phyloP scores from a whole-genome alignment of 1,140 invertebrate genomes.

The Procambarus clarkii region DNA sequence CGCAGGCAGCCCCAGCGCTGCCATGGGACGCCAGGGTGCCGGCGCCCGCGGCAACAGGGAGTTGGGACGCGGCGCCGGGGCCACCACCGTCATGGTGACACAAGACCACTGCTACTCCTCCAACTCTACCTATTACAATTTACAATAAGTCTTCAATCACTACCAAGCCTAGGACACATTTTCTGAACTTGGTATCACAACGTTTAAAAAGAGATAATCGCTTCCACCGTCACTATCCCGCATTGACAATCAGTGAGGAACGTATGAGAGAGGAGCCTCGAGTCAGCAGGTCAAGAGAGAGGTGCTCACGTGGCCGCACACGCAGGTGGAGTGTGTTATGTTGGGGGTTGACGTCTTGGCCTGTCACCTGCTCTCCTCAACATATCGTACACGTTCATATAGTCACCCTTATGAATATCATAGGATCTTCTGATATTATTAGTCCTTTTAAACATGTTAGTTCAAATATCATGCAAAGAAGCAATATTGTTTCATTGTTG shows the following conservation, averaged over 20 bases:
- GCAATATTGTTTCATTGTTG: slow-evolving; percentile 28
- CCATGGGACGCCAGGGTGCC: slow-evolving; percentile 57
- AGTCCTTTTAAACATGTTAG: not conserved
- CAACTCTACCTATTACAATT: not conserved
- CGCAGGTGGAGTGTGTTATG: not conserved
- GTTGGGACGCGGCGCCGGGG: slow-evolving; percentile 54
- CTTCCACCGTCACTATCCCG: not conserved
- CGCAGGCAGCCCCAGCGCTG: slow-evolving; percentile 58
- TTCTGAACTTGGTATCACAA: not conserved
- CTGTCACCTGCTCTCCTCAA: slow-evolving; percentile 26
- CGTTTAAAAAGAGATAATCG: not conserved
- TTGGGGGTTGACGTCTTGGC: not conserved
- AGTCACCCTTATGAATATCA: not conserved
- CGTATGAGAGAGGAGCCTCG: too few relatives aligned
- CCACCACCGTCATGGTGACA: slow-evolving; percentile 56
- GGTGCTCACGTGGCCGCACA: not conserved
- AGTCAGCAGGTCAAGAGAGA: too few relatives aligned
- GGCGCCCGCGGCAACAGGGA: slow-evolving; percentile 64
- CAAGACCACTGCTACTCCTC: not conserved
- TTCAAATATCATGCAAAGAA: not conserved
- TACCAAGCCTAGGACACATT: not conserved
- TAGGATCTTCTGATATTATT: not conserved
- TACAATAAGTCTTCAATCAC: not conserved
- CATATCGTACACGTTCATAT: slow-evolving; percentile 10
- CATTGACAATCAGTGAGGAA: not conserved